Conservation (phyloP, 2,113 vertebrate species). For the Boulengeromyrus knoepffleri region DNA sequence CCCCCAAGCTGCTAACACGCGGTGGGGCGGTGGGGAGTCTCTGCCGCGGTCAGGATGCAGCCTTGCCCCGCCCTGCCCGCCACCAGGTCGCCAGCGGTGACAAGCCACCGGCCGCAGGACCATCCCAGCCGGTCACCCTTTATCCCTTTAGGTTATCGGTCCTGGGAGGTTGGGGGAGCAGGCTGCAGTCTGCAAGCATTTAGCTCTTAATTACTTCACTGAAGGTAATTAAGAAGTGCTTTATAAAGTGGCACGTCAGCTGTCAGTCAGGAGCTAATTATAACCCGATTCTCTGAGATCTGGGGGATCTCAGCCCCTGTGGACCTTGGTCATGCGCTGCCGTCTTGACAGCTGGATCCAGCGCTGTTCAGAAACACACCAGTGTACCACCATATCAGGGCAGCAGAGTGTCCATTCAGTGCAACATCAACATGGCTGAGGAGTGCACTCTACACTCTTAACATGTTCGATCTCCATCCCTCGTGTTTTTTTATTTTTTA, state of each 20-base stretch:
- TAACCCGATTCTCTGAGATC: not conserved
- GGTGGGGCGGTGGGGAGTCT: not conserved
- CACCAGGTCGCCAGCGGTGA: not conserved
- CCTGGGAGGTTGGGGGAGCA: not conserved
- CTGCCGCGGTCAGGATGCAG: not conserved
- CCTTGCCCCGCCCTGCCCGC: not conserved
- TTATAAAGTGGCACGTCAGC: not conserved
- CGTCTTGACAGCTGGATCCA: not conserved
- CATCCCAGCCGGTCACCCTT: not conserved
- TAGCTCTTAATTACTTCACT: not conserved
- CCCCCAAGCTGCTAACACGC: not conserved
- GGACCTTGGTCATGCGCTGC: not conserved
- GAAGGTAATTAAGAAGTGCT: not conserved
- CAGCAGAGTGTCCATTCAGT: not conserved
- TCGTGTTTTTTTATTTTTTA: not conserved
- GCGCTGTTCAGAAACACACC: not conserved
- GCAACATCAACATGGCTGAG: not conserved
- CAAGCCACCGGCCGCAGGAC: not conserved
- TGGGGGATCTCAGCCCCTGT: not conserved
- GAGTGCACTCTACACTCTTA: not conserved
- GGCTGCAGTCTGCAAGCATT: not conserved
- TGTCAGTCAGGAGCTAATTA: slow-evolving; percentile 4
- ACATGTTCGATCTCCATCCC: not conserved
- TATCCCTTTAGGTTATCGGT: not conserved
- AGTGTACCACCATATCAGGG: not conserved